A percentile compares a stretch with the other conserved stretches of the same genome.
Evolutionary conservation across 2,113 vertebrate genomes (phyloP).

Genomic region (Thermophis baileyi): DNA sequence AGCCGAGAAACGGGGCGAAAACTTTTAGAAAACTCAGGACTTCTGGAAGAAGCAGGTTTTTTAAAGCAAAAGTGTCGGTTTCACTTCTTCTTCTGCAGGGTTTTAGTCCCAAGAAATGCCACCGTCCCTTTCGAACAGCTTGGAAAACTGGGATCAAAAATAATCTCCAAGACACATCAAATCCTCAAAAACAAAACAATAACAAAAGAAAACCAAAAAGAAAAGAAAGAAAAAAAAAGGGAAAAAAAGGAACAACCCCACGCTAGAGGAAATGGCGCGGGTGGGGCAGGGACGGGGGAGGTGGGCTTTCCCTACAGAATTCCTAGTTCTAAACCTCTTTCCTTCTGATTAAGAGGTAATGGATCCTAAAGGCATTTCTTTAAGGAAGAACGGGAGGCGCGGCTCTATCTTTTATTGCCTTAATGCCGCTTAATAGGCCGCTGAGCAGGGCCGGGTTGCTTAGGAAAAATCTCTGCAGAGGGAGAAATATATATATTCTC

Average conservation of each 20-base stretch:
- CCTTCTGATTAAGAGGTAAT: background rate
- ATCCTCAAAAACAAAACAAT: background rate
- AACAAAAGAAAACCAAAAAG: background rate
- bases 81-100: background rate
- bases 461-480: constrained; percentile 32
- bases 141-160: background rate
- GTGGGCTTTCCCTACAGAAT: background rate
- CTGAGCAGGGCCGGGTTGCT: constrained; percentile 25
- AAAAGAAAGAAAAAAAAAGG: fast-evolving
- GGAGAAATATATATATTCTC: background rate
- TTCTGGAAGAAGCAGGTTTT: background rate
- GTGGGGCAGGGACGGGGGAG: background rate
- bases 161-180: background rate
- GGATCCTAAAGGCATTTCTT: background rate
- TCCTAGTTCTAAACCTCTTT: background rate
- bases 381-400: background rate
- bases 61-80: background rate
- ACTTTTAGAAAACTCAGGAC: background rate
- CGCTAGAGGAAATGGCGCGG: background rate
- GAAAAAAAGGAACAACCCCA: background rate
- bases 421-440: constrained; percentile 32
- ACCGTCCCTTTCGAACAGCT: background rate
- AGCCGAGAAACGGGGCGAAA: too few species aligned
- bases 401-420: constrained; percentile 1
- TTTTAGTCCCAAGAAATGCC: background rate